Evolutionary conservation across 2,113 vertebrate species (phyloP).

Genomic region (Indicator maculatus): DNA sequence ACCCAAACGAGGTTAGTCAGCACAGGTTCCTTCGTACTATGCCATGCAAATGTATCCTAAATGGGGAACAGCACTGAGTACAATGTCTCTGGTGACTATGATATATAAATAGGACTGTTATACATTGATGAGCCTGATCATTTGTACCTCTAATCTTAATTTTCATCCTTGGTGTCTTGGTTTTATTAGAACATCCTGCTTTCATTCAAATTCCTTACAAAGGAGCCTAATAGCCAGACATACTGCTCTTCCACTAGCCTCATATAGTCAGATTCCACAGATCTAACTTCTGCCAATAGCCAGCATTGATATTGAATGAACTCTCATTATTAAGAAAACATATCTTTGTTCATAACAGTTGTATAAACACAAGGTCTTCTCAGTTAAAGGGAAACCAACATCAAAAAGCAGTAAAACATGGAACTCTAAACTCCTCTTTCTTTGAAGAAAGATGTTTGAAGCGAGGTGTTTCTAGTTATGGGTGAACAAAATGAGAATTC

Average conservation of each 20-base stretch:
- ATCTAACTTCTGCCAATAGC: slow-evolving; percentile 64
- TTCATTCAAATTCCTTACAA: slow-evolving; percentile 16
- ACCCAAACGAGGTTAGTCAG: neutral
- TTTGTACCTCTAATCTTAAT: neutral
- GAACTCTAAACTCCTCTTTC: slow-evolving; percentile 83
- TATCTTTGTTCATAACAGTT: too few species aligned
- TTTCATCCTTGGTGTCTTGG: neutral
- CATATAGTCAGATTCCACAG: slow-evolving; percentile 46
- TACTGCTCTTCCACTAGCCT: slow-evolving; percentile 46
- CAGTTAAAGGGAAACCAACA: slow-evolving; percentile 87
- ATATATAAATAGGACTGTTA: neutral
- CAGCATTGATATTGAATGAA: slow-evolving; percentile 75
- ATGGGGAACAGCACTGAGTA: neutral
- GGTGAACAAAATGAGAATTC: slow-evolving; percentile 88
- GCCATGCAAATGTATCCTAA: neutral
- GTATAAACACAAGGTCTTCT: slow-evolving; percentile 88
- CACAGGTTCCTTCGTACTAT: neutral
- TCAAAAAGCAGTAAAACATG: slow-evolving; percentile 90
- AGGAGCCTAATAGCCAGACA: neutral
- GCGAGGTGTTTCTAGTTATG: slow-evolving; percentile 88
- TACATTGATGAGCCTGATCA: neutral
- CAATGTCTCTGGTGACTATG: neutral
- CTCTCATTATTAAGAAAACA: too few species aligned
- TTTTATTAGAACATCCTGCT: neutral
- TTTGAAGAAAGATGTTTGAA: slow-evolving; percentile 88